Base-by-base conservation (phyloP, 2,113 vertebrate species). In the Suricata suricatta region DNA sequence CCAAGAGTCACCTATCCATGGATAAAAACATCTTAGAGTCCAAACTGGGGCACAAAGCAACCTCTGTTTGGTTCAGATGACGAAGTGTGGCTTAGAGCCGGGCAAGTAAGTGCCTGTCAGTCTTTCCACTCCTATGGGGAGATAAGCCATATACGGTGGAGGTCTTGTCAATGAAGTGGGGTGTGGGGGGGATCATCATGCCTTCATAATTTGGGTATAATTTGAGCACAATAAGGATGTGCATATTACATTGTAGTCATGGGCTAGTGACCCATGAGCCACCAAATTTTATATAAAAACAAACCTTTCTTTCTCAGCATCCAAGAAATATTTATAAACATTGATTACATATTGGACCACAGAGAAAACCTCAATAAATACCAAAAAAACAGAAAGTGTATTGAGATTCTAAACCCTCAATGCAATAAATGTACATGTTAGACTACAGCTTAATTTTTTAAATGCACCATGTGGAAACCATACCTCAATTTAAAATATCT, bases 121-220 rank as follows among this genome's bases (percentile, higher is more conserved):
- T 9, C 31, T 60, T 76, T 54, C 57, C 23, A 6, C 29, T 27
- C 6, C n/a, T 14, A 1, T 9, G 41, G 14, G 33, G 4, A 68
- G 19, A 31, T 15, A 13, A 21, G 3, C 35, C 57, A 27, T n/a
- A 15, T 35, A 63, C 74, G 1, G 4, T 33, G 60, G 17, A 54
- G 44, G 27, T 25, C 60, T 14, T 41, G 41, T 38, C 17, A 5
- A 2, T 12, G 57, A 33, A 1, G 3, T 25, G 0, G 25, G 1
- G 4, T 8, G 5, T 57, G 5, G 16, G 41, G 2, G 23, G 11
- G 6, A 0, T 3, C 7, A 23, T 6, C 5, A 1, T 7, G 7
- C 15, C 74, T 77, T 77, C 86, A 27, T 19, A 66, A 35, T 52
- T 50, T 25, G 47, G 27, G 6, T 81, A 15, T 47, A 77, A 71